phyloP scores from a whole-genome alignment of 2,888 invertebrate genomes.

The Hybos culiciformis region DNA sequence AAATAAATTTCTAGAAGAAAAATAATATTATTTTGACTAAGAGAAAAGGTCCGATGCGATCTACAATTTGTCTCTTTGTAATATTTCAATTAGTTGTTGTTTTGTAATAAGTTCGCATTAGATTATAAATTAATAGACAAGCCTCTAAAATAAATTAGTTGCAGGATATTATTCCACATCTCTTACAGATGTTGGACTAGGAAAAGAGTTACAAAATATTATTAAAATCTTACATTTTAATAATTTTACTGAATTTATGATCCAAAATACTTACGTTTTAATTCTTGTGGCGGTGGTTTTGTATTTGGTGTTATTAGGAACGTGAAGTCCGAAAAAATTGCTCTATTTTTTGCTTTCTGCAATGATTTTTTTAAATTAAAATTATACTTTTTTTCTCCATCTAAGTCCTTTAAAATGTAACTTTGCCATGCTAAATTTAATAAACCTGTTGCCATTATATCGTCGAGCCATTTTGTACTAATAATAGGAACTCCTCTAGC shows the following conservation, averaged over 20 bases:
- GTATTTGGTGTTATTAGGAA: conserved; percentile 21
- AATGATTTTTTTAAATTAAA: conserved; percentile 19
- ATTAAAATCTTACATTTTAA: neutral
- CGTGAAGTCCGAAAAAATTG: conserved; percentile 17
- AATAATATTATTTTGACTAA: too few relatives aligned
- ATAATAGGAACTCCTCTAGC: conserved; percentile 48
- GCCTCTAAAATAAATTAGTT: too few relatives aligned
- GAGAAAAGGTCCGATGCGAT: too few relatives aligned
- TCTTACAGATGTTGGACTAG: conserved; percentile 1
- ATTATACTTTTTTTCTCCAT: conserved; percentile 20
- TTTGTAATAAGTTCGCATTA: too few relatives aligned
- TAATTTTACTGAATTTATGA: neutral
- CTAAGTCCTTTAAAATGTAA: conserved; percentile 14
- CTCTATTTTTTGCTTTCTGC: conserved; percentile 14
- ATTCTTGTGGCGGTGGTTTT: conserved; percentile 18
- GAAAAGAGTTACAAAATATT: neutral
- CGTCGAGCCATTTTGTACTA: conserved; percentile 19
- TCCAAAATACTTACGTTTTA: conserved; percentile 20
- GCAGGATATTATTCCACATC: too few relatives aligned
- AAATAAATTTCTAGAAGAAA: too few relatives aligned
- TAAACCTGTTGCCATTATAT: conserved; percentile 11
- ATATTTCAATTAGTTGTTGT: too few relatives aligned
- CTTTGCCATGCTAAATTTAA: conserved; percentile 13
- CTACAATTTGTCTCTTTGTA: too few relatives aligned
- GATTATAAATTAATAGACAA: too few relatives aligned